A percentile compares a stretch with the other conserved stretches of the same genome.
Conservation (phyloP, 2,113 vertebrate species). For the Solenodon paradoxus region DNA sequence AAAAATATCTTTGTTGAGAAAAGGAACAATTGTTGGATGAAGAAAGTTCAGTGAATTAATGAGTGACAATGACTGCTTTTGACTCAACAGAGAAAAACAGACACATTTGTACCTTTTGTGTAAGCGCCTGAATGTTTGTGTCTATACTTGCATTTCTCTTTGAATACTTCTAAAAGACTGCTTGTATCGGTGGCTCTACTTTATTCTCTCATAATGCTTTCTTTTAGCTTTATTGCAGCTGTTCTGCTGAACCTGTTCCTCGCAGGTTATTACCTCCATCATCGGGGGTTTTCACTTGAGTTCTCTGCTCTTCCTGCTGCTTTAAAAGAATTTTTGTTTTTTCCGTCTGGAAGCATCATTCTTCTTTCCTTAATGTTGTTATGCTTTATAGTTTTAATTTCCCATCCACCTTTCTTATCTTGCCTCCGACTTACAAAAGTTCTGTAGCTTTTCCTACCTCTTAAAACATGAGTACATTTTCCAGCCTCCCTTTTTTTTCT, state of each 20-base stretch:
- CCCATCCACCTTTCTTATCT: background rate
- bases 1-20: background rate
- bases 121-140: slow-evolving; percentile 15
- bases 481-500: background rate
- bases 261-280: background rate
- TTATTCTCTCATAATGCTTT: background rate
- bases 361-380: background rate
- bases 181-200: background rate
- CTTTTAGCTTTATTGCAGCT: background rate
- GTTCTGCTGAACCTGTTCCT: slow-evolving; percentile 7
- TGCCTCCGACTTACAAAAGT: background rate
- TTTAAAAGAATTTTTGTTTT: background rate
- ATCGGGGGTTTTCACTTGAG: background rate
- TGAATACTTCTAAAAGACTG: background rate
- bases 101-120: background rate
- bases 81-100: background rate
- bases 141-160: background rate
- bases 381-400: slow-evolving; percentile 31
- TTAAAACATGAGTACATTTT: background rate
- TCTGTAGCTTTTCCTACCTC: background rate
- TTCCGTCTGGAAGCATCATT: background rate
- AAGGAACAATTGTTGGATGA: background rate
- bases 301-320: background rate
- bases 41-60: background rate
- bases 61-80: background rate